A percentile compares a stretch with the other conserved stretches of the same genome.
Evolutionary conservation across 1,140 invertebrate species (phyloP).

Genomic region (Drosophila littoralis): DNA sequence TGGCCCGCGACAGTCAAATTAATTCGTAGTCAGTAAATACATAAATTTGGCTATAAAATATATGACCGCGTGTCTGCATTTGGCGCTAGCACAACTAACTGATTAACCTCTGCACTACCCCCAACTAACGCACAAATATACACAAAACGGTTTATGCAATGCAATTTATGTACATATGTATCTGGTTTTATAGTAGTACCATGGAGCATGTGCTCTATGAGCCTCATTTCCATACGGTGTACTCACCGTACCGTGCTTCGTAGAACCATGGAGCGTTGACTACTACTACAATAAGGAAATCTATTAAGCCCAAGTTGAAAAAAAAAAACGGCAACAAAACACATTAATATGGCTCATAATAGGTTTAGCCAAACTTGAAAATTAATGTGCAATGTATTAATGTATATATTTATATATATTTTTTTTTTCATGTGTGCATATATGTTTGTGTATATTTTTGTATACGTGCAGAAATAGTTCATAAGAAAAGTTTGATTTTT

Average conservation of each 20-base stretch:
- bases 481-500: background rate
- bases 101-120: slow-evolving; percentile 58
- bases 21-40: slow-evolving; percentile 29
- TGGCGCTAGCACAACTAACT: slow-evolving; percentile 44
- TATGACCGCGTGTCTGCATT: slow-evolving; percentile 42
- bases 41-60: background rate
- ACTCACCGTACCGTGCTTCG: too few relatives aligned
- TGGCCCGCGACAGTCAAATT: slow-evolving; percentile 42
- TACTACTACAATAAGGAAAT: slow-evolving; percentile 24
- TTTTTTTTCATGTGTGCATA: background rate
- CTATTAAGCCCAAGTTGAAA: slow-evolving; percentile 17
- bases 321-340: slow-evolving; percentile 7
- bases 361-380: slow-evolving; percentile 7
- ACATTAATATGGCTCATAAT: slow-evolving; percentile 13
- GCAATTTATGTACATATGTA: background rate
- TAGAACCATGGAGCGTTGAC: slow-evolving; percentile 9
- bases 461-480: background rate
- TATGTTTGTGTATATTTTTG: background rate
- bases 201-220: background rate
- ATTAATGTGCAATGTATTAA: slow-evolving; percentile 12
- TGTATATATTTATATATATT: background rate
- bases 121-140: background rate
- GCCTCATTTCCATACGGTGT: background rate
- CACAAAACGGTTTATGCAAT: slow-evolving; percentile 1
- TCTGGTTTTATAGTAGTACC: background rate